Evolutionary conservation across 1,140 invertebrate genomes (phyloP), one percentile per base, ranked within the genome.

Genomic region (Drosophila kikkawai): DNA sequence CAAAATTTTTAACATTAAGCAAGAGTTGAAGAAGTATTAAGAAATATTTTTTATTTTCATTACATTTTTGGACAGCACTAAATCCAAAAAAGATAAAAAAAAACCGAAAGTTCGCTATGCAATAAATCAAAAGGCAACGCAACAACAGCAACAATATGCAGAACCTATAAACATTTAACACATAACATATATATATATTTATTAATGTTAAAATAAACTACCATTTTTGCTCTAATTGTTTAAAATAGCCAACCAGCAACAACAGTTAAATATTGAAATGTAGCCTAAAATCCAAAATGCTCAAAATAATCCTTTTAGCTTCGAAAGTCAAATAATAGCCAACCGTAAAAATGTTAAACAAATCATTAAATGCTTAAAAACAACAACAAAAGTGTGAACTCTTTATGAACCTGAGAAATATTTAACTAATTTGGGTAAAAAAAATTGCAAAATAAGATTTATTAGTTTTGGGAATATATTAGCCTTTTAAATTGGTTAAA

Each of bases 281-380:
- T 86, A 86, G 75, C 50, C 50, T 58, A 76, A 74, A 86, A 59
- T 75, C 75, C 83, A 75, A 88, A 37, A 73, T 70, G 84, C 84
- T 87, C 84, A 87, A 55, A 37, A 87, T 87, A 90, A 80, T 57
- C 80, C 70, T 61, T 78, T 84, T 87, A 87, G 85, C 85, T 88
- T 88, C 88, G 55, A 88, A 84, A 71, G 45, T 75, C 85, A 90
- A 77, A 83, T 87, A 87, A 90, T 88, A 88, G 85, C 77, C 81
- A 74, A 59, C 83, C 73, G 63, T 85, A 75, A 90, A 90, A 82
- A 85, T 88, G 85, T 88, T 88, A 88, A 66, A 70, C 66, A 67
- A 80, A 82, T 57, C 77, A 82, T 58, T 76, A 87, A 87, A 87
- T 75, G 79, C 65, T 59, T 66, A 37, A 51, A 76, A 75, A 32